Evolutionary conservation across 2,797 vertebrate species (phyloP), one percentile per base, ranked within the genome.

Genomic region (Melanogrammus aeglefinus): DNA sequence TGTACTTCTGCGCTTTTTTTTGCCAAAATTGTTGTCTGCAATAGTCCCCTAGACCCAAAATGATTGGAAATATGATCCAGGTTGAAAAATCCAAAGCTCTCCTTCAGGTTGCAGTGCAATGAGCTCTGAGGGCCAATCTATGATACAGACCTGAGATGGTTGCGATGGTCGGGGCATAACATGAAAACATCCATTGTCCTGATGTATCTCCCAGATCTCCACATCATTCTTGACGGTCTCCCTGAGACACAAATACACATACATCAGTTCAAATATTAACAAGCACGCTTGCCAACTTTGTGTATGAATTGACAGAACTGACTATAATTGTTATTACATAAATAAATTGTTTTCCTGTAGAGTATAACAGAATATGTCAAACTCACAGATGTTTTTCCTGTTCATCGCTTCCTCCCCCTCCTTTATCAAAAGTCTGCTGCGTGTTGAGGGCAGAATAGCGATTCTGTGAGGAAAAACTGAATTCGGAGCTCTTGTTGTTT

Each of bases 121-220:
- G 41, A 13, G 2, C 41, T 44, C 41, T 44, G 12, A 44, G 13
- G 41, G 12, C 10, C 41, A 13, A 44, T 44, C 12, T 44, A 44
- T 70, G 18, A 75, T 74, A 89, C 89, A 38, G 44, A 99, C 98
- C 98, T 84, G 97, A 95, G 77, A 99, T 73, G 82, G 90, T 87
- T 0, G 82, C 85, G 82, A 93, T 96, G 82, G 89, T 35, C 0
- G 81, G 86, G 0, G 94, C 95, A 70, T 97, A 99, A 82, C 92
- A 96, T 0, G 98, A 99, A 87, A 98, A 95, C 72, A 89, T 90
- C 98, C 97, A 99, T 51, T 98, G 97, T 0, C 96, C 93, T 2
- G 96, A 98, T 66, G 86, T n/a, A n/a, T 95, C 87, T 96, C 94
- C 97, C 97, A 98, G 27, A 73, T 71, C 44, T 97, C 96, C 94